Base-by-base conservation (phyloP, 2,113 vertebrate species). In the Elephantulus edwardii region DNA sequence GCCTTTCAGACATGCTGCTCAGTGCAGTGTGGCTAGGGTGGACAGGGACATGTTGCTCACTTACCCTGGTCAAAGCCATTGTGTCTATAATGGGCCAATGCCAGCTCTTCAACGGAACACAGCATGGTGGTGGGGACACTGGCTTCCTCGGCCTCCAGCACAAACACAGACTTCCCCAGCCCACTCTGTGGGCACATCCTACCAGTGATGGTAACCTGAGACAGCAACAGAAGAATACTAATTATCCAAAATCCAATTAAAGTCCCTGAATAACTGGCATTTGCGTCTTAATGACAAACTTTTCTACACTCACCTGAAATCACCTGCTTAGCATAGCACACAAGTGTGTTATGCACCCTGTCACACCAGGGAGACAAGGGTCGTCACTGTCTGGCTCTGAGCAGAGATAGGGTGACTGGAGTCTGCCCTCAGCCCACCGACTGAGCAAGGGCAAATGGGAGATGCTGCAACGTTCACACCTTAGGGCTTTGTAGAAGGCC, bases 101-200 rank as follows among this genome's bases (percentile, higher is more conserved):
- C 98, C 94, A 99, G 96, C 72, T 99, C 99, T 93, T 99, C 99
- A 76, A 99, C 99, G 0, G 99, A 99, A 95, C 99, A 99, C 95
- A 99, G 98, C 46, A 98, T 95, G 1, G 98, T 98, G 76, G 97
- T 89, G 0, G 93, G 94, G 58, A 85, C 5, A 1, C 46, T 2
- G 8, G 87, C 58, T 33, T 97, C 93, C 0, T 90, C 93, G 16
- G 90, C 74, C 85, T 98, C 98, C 96, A 98, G 66, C 42, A 99
- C 95, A 93, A 99, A 99, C 62, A 97, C 97, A 2, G 98, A 99
- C 93, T 99, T 99, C 60, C 98, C 98, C 96, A 94, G 98, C 13
- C 99, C 98, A 0, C 88, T 97, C 75, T 99, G 98, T 8, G 99
- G 99, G 94, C 98, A 99, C 95, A 99, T 96, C 96, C 98, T 98